Base-by-base conservation (phyloP, 2,113 vertebrate genomes). In the Taxidea taxus region DNA sequence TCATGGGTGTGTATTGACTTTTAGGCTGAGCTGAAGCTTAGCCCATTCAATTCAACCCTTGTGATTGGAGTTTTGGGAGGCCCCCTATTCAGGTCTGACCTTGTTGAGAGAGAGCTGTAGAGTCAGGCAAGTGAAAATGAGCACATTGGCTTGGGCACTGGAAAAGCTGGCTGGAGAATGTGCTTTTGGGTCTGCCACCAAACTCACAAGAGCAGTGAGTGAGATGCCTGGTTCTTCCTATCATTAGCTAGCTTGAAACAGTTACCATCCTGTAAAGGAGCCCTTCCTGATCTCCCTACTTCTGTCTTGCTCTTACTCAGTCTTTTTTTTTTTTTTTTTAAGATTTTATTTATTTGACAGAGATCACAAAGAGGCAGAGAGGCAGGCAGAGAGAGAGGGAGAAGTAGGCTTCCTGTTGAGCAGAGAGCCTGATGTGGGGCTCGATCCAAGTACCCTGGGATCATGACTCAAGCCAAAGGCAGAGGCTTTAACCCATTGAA, bases 81-180 rank as follows among this genome's bases (percentile, higher is more conserved):
- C 27, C 34, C 25, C 12, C 23, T 23, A 4, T 25, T 64, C 42
- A 72, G 23, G 15, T 68, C 25, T 66, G 44, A 74, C 29, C 49
- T 56, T 34, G 44, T 56, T 58, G 83, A 54, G 31, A 51, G 82
- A 20, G 34, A 90, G 62, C 11, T 25, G 2, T 0, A 0, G 25
- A 75, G 27, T 68, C 23, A 68, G 37, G 47, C 15, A 47, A 7
- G 10, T 60, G 39, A 64, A 51, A 31, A 72, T 34, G 12, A 82
- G 3, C 2, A 1, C 0, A 6, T 54, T 6, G 5, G 27, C 8
- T 27, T 70, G 34, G 39, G 47, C 58, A 3, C 1, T 56, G n/a
- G 12, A 34, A 13, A 87, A 85, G 4, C 5, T 3, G 21, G 25
- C 4, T 78, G 15, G 74, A 56, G 27, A 75, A 77, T 9, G 31